Evolutionary conservation across 2,113 vertebrate species (phyloP).

Genomic region (Ochotona curzoniae): DNA sequence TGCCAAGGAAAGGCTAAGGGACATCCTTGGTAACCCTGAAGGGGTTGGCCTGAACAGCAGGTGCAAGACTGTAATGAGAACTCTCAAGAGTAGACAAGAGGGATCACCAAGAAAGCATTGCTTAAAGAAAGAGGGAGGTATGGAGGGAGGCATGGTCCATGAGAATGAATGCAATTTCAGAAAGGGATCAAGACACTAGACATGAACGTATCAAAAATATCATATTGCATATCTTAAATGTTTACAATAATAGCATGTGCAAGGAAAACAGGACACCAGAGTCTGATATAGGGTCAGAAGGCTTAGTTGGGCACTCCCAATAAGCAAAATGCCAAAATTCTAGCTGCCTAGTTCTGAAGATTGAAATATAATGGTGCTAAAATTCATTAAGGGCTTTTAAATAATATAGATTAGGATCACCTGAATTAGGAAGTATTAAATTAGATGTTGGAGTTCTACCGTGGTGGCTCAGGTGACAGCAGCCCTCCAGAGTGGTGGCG

Average conservation of each 20-base stretch:
- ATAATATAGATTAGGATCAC: background rate
- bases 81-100: slow-evolving; percentile 10
- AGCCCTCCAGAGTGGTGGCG: too few species aligned
- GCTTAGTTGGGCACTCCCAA: background rate
- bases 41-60: slow-evolving; percentile 65
- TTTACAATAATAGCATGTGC: background rate
- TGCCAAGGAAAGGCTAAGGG: slow-evolving; percentile 37
- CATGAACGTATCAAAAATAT: background rate
- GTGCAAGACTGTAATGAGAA: slow-evolving; percentile 34
- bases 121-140: background rate
- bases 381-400: background rate
- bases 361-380: background rate
- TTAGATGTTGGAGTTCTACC: background rate
- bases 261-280: background rate
- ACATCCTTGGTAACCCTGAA: slow-evolving; percentile 26
- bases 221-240: background rate
- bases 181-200: background rate
- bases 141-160: background rate
- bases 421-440: background rate
- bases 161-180: background rate
- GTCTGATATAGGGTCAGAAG: background rate
- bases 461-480: too few species aligned
- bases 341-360: background rate
- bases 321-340: background rate
- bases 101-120: background rate